phyloP scores from a whole-genome alignment of 2,888 invertebrate genomes.

The Drosophila parthenogenetica region DNA sequence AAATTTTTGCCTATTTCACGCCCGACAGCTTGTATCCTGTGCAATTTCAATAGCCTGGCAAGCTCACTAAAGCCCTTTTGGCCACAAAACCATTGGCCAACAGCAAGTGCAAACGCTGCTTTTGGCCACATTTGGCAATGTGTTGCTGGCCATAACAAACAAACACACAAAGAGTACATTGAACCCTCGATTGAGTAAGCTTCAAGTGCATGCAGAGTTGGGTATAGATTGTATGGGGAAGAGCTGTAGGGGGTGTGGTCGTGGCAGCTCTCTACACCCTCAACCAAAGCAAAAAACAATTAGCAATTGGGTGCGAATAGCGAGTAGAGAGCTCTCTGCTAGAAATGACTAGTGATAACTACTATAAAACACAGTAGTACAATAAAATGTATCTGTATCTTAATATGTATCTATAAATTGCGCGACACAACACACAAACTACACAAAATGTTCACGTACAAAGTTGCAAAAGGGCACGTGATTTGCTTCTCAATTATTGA shows the following conservation, averaged over 20 bases:
- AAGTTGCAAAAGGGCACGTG: constrained; percentile 63
- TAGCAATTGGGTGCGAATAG: constrained; percentile 65
- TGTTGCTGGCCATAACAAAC: constrained; percentile 39
- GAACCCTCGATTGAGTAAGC: constrained; percentile 19
- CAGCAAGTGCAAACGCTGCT: constrained; percentile 23
- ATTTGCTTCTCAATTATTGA: constrained; percentile 48
- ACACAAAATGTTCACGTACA: constrained; percentile 42
- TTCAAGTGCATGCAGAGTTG: constrained; percentile 11
- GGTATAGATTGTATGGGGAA: background rate
- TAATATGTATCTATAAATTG: constrained; percentile 4
- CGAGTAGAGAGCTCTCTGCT: constrained; percentile 41
- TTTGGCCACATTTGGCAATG: constrained; percentile 50
- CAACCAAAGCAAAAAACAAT: constrained; percentile 73
- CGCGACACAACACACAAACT: constrained; percentile 11
- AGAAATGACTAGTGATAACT: background rate
- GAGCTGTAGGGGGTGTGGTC: background rate
- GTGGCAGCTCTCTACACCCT: constrained; percentile 56
- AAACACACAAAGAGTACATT: constrained; percentile 20
- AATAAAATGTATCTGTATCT: constrained; percentile 8
- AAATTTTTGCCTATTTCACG: constrained; percentile 10
- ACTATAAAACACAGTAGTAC: constrained; percentile 7
- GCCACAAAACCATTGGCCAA: constrained; percentile 43
- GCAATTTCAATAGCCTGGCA: background rate
- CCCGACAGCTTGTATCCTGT: constrained; percentile 22
- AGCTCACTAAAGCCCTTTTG: background rate